Conservation (phyloP, 2,797 vertebrate species). For the Liasis olivaceus region DNA sequence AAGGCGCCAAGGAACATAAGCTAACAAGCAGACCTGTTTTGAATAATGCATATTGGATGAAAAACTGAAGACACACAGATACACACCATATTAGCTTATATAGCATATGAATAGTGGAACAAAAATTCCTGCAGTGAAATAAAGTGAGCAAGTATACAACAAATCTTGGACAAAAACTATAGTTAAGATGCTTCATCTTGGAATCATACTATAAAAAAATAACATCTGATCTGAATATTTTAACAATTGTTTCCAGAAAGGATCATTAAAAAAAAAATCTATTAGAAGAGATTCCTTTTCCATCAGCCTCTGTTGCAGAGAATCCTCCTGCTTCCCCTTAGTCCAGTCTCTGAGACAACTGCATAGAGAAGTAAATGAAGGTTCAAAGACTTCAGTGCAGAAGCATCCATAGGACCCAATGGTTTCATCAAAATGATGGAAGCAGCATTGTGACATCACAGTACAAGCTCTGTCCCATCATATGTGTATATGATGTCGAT, state of each 20-base stretch:
- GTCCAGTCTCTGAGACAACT: neutral
- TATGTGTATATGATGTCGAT: neutral
- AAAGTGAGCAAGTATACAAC: no score
- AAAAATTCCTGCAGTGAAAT: no score
- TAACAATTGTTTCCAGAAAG: neutral
- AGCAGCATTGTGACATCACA: neutral
- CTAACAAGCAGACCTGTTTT: neutral
- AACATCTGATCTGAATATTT: neutral
- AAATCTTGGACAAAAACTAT: no score
- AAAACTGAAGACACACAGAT: no score
- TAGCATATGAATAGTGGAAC: no score
- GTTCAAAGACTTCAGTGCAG: neutral
- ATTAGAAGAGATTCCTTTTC: neutral
- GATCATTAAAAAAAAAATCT: neutral
- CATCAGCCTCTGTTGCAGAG: neutral
- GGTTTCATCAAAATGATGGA: neutral
- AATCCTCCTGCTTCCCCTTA: neutral
- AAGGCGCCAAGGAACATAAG: neutral
- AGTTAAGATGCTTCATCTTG: neutral
- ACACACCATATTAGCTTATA: no score
- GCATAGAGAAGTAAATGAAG: neutral
- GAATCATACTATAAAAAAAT: neutral
- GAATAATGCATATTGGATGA: neutral
- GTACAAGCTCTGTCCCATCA: neutral
- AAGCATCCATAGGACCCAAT: neutral